A percentile compares a stretch with the other conserved stretches of the same genome.
phyloP scores from a whole-genome alignment of 2,888 invertebrate genomes.

The Cosmopolites sordidus region DNA sequence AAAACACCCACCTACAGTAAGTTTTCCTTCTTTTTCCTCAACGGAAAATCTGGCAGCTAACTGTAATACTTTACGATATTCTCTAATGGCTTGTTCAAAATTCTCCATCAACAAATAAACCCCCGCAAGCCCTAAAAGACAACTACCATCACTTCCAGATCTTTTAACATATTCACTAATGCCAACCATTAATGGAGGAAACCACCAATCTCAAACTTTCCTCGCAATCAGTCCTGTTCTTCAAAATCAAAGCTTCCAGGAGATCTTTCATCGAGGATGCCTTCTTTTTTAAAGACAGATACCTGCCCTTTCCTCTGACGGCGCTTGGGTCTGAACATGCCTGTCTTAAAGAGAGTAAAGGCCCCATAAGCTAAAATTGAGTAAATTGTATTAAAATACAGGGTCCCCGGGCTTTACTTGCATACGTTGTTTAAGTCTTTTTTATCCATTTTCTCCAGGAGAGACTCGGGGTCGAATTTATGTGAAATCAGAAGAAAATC shows the following conservation, averaged over 20 bases:
- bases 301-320: conserved; percentile 53
- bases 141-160: not conserved
- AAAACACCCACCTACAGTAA: conserved; percentile 40
- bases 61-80: conserved; percentile 59
- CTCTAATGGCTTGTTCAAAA: conserved; percentile 53
- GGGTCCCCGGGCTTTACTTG: no score
- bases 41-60: conserved; percentile 45
- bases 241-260: conserved; percentile 60
- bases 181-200: conserved; percentile 61
- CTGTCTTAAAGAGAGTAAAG: conserved; percentile 63
- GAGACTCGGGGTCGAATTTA: conserved; percentile 47
- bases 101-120: conserved; percentile 56
- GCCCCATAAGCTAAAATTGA: conserved; percentile 54
- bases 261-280: conserved; percentile 62
- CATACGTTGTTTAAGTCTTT: conserved; percentile 45
- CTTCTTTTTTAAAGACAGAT: conserved; percentile 52
- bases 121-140: conserved; percentile 56
- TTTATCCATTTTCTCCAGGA: conserved; percentile 50
- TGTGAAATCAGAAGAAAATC: conserved; percentile 50
- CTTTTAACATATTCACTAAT: not conserved
- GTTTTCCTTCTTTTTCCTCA: conserved; percentile 45
- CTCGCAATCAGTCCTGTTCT: conserved; percentile 58
- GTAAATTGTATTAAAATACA: no score
- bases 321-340: conserved; percentile 67
- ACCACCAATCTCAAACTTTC: conserved; percentile 59